Conservation (phyloP, 2,113 vertebrate genomes). For the Odontophorus gujanensis region DNA sequence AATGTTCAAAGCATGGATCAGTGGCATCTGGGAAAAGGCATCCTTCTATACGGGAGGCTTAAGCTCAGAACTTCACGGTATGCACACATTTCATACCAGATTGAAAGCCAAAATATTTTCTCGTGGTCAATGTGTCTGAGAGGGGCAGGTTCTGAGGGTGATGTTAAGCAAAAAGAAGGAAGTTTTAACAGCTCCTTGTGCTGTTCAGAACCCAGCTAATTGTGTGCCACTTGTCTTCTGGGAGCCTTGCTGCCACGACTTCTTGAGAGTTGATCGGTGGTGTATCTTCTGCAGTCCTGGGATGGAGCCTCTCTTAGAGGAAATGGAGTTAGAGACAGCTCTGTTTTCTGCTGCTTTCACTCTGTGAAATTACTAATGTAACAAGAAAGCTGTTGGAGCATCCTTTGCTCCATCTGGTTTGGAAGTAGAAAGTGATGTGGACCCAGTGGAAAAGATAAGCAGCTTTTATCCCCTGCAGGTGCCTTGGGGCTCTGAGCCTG, state of each 20-base stretch:
- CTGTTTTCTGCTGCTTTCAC: neutral
- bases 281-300: neutral
- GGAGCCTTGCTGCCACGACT: neutral
- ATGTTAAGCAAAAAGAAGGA: neutral
- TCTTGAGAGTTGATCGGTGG: neutral
- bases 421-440: neutral
- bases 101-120: neutral
- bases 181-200: neutral
- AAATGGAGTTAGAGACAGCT: neutral
- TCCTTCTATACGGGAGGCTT: neutral
- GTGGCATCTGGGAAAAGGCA: neutral
- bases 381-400: neutral
- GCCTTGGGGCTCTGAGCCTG: neutral
- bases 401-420: neutral
- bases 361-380: neutral
- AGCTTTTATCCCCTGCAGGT: neutral
- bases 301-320: neutral
- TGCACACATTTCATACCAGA: neutral
- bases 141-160: neutral
- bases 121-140: fast-evolving
- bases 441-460: neutral
- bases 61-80: neutral
- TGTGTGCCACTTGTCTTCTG: neutral
- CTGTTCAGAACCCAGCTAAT: neutral
- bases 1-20: neutral